Evolutionary conservation across 2,797 vertebrate species (phyloP), one percentile per base, ranked within the genome.

Genomic region (Kryptolebias ocellatus): DNA sequence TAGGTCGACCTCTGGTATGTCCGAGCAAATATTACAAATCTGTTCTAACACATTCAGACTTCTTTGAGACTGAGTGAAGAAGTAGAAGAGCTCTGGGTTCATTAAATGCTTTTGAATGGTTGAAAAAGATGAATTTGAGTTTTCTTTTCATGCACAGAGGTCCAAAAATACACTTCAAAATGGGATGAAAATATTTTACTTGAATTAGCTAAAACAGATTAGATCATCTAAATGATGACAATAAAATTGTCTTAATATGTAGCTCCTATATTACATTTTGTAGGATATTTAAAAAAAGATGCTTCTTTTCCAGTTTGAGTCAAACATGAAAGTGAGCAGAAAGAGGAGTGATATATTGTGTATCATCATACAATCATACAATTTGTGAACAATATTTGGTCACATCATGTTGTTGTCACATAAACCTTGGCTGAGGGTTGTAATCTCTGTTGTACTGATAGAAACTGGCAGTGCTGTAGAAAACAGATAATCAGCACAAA

Each of bases 1-100:
- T 99, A 82, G 97, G 97, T 31, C 96, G 95, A 37, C 94, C 93
- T 4, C 66, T 90, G 89, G 91, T 92, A 79, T 2, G 86, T 86
- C 57, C 17, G 1, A 70, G 8, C 0, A 9, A 24, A 28, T 58
- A 5, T 58, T 62, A 27, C 18, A 29, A 29, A 28, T 29, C 46
- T 46, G 0, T 5, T 53, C 0, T 27, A 15, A 1, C 12, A 51
- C 28, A 44, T 14, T 7, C 12, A 44, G 15, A 18, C 52, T 46
- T 15, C 34, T 0, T 44, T 5, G 18, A 49, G 5, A 49, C 4
- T 37, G 12, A 60, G 56, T 44, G 3, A 50, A 44, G 3, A 4
- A 11, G 28, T 16, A 14, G 4, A n/a, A 31, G 27, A 12, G 12
- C 20, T 2, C 6, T 57, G 11, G 4, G 2, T 24, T 24, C 20